Base-by-base conservation (phyloP, 2,113 vertebrate genomes). In the Carlito syrichta region DNA sequence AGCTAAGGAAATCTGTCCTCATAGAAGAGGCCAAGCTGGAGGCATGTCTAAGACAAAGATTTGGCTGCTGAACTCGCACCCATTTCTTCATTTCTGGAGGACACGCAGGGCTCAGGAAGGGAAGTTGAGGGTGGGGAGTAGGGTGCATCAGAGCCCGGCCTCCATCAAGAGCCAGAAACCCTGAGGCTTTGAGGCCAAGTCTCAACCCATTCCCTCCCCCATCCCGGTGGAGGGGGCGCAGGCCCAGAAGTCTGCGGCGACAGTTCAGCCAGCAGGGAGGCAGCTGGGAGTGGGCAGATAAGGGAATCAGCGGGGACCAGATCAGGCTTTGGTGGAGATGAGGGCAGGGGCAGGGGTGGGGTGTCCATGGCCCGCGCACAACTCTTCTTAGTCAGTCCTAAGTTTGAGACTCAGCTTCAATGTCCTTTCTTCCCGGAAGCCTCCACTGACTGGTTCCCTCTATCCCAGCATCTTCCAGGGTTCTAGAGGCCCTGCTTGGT, bases 261-360 rank as follows among this genome's bases (percentile, higher is more conserved):
- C 97, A 96, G 93, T 97, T 97, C 96, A 97, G 96, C 91, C 91
- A 96, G 93, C 97, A 97, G 96, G 95, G 96, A 97, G 96, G 95
- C 97, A 97, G 95, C 97, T 98, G 97, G 97, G 89, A 97, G 96
- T 56, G 76, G 86, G 77, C 79, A 97, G 98, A 98, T 98, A 98
- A 98, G 95, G 94, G 97, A 97, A 97, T 98, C 98, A 81, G 93
- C 52, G 12, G 86, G 63, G 96, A 83, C 97, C 97, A 98, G 97
- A 93, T 96, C 60, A 89, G 83, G 89, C 95, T 97, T 97, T 92
- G 97, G 96, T 91, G 96, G 93, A 96, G 93, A 83, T 2, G 4
- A 95, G 40, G 74, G 88, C 50, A 43, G 90, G 54, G 66, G 93
- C 23, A 22, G 94, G 96, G 89, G 96, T 95, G 89, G 92, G 68